Conservation (phyloP, 2,888 invertebrate species). For the Calephelis perditalis region DNA sequence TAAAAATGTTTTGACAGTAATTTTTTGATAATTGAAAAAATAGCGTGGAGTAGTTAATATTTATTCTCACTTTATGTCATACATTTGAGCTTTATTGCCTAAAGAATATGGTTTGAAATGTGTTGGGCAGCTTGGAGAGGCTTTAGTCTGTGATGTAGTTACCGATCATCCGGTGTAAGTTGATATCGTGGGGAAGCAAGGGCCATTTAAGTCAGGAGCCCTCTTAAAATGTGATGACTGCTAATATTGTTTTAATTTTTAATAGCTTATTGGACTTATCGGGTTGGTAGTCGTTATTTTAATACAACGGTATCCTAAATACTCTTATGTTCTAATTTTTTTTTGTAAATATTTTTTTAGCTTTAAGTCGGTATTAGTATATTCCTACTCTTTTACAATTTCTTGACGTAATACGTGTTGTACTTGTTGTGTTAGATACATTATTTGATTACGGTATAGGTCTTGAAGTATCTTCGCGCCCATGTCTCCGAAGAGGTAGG, state of each 20-base stretch:
- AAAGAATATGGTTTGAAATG: conserved; percentile 27
- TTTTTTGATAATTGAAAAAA: conserved; percentile 28
- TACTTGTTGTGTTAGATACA: too few relatives aligned
- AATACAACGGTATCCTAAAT: too few relatives aligned
- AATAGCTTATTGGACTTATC: conserved; percentile 14
- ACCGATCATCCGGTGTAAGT: conserved; percentile 67
- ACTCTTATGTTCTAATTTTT: too few relatives aligned
- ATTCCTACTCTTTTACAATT: too few relatives aligned
- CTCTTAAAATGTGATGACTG: conserved; percentile 28
- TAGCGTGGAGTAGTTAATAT: conserved; percentile 29
- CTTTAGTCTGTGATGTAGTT: conserved; percentile 50
- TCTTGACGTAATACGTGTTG: too few relatives aligned
- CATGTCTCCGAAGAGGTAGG: too few relatives aligned
- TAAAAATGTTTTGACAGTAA: conserved; percentile 14
- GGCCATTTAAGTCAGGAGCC: conserved; percentile 44
- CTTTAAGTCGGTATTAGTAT: too few relatives aligned
- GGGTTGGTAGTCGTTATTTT: too few relatives aligned
- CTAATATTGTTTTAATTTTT: conserved; percentile 12
- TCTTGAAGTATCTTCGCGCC: too few relatives aligned
- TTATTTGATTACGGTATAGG: too few relatives aligned
- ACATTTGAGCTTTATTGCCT: conserved; percentile 25
- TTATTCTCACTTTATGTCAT: conserved; percentile 19
- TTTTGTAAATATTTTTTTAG: too few relatives aligned
- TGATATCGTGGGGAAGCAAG: conserved; percentile 68
- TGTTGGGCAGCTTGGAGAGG: conserved; percentile 27